Percentiles rank a stretch among this genome's conserved stretches.
Evolutionary conservation across 2,113 vertebrate genomes (phyloP).

Genomic region (Ammodytes dubius): DNA sequence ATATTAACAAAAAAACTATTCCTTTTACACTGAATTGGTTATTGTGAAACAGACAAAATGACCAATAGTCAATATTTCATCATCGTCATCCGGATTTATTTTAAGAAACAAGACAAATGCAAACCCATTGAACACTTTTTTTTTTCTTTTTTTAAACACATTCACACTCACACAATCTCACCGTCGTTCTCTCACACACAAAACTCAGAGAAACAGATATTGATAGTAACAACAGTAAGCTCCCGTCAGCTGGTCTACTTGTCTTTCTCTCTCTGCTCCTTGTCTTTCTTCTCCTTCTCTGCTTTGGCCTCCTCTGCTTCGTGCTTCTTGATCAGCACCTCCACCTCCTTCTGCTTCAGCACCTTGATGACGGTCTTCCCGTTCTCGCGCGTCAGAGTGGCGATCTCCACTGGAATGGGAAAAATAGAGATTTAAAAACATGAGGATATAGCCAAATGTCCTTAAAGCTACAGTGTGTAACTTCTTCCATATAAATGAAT

Average conservation of each 20-base stretch:
- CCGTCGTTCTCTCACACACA: neutral
- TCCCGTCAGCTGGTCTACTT: slow-evolving; percentile 74
- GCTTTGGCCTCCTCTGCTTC: slow-evolving; percentile 95
- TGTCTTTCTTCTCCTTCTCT: slow-evolving; percentile 95
- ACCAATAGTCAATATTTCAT: neutral
- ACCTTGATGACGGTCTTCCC: slow-evolving; percentile 93
- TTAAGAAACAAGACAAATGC: slow-evolving; percentile 34
- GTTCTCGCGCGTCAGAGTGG: slow-evolving; percentile 91
- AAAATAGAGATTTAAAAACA: neutral
- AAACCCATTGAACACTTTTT: neutral
- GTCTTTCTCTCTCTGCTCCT: slow-evolving; percentile 95
- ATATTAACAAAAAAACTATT: too few relatives aligned
- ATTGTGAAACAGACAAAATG: neutral
- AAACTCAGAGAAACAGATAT: neutral
- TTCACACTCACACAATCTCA: neutral
- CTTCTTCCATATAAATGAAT: too few relatives aligned
- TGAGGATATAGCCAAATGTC: too few relatives aligned
- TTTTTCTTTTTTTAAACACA: neutral
- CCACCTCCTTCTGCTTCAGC: slow-evolving; percentile 93
- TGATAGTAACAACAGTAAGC: too few relatives aligned
- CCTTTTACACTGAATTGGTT: neutral
- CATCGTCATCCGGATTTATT: slow-evolving; percentile 46
- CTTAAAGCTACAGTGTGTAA: too few relatives aligned
- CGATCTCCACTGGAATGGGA: slow-evolving; percentile 89
- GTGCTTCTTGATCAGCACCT: slow-evolving; percentile 92